Percentiles rank a stretch among this genome's conserved stretches.
These are phyloP conservation scores for Lordiphosa andalusiaca DNA, from an alignment of 2,888 invertebrate species.

Conservation along the genomic window DNA sequence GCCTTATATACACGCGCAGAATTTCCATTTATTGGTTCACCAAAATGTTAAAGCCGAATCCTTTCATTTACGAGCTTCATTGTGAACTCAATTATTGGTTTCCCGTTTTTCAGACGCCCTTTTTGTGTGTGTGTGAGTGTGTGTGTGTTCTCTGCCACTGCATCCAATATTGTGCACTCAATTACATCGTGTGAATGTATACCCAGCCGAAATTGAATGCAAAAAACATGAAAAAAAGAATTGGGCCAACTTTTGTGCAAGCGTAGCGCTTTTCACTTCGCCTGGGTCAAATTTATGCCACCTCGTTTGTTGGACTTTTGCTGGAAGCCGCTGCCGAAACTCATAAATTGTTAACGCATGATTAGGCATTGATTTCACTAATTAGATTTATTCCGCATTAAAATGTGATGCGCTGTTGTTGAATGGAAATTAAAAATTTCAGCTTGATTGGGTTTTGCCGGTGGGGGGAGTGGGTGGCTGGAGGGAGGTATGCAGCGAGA, in stretches of 20 bases:
- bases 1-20: no score
- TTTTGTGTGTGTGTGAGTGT: conserved; percentile 21
- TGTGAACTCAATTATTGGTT: no score
- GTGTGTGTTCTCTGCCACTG: conserved; percentile 20
- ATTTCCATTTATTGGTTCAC: no score
- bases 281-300: conserved; percentile 20
- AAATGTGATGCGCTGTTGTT: conserved; percentile 39
- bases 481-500: no score
- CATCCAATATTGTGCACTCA: conserved; percentile 58
- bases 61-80: no score
- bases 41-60: no score
- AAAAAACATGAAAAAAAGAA: conserved; percentile 36
- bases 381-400: conserved; percentile 72
- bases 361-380: conserved; percentile 70
- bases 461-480: background rate
- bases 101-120: conserved; percentile 14
- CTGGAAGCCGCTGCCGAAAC: conserved; percentile 49
- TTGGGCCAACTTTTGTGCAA: conserved; percentile 28
- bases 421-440: conserved; percentile 60
- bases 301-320: background rate
- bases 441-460: conserved; percentile 45
- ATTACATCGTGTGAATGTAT: conserved; percentile 49
- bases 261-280: conserved; percentile 32
- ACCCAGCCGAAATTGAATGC: conserved; percentile 52
- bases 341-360: conserved; percentile 74